Evolutionary conservation across 1,140 invertebrate species (phyloP), one percentile per base, ranked within the genome.

Genomic region (Anadara kagoshimensis): DNA sequence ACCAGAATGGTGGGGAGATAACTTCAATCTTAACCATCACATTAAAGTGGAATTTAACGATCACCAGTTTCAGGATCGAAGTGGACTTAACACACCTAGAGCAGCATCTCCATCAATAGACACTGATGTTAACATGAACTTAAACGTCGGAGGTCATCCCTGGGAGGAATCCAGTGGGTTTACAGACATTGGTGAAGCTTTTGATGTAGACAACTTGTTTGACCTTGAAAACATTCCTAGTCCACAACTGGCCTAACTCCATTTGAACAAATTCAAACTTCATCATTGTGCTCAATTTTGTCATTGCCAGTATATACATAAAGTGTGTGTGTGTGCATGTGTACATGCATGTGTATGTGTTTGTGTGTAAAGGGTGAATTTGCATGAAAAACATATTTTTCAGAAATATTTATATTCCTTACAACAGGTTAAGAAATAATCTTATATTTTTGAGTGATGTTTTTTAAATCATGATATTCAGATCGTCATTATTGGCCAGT

Each of bases 1-100:
- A n/a, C 85, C 88, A 5, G 79, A 86, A 26, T 87, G 89, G 88
- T 88, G 89, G 89, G 69, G 56, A 11, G 86, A 87, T 16, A 78
- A 75, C 68, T 73, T 80, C 11, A 83, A 78, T 64, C 43, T 65
- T 45, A 64, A 58, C 44, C 78, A 75, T 26, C 74, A 73, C 36
- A 44, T 69, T 5, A 57, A 75, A 4, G 36, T 56, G 12, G 75
- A 56, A 47, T 63, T n/a, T 45, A 62, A 65, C 7, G 51, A 61
- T 29, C 54, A n/a, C n/a, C n/a, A 18, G 12, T 61, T 73, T 70
- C 70, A 73, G 58, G 47, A 57, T 5, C 63, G 53, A 62, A 82
- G 79, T 68, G 79, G 82, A n/a, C 76, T 86, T 5, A 65, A 83
- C 69, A 86, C 86, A 14, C 84, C 84, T 10, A 53, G 41, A 7